Percentiles rank a stretch among this genome's conserved stretches.
Conservation (phyloP, 2,888 invertebrate genomes). For the Slavum lentiscoides region DNA sequence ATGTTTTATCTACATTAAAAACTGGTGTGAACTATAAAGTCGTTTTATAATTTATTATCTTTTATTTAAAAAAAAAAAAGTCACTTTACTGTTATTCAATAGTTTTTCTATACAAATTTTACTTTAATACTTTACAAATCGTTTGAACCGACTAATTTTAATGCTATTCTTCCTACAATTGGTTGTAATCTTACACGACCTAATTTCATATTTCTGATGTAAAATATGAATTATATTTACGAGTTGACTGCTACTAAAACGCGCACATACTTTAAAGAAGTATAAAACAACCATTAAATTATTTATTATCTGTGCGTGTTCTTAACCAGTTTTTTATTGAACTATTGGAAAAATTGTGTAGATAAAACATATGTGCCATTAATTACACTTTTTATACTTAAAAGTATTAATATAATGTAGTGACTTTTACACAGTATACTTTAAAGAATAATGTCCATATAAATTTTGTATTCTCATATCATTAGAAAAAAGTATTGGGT, state of each 20-base stretch:
- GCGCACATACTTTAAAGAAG: too few species aligned
- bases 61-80: neutral
- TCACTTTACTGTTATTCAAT: too few species aligned
- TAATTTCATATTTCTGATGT: too few species aligned
- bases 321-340: neutral
- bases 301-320: too few species aligned
- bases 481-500: neutral
- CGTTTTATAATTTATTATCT: neutral
- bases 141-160: too few species aligned
- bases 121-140: too few species aligned
- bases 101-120: too few species aligned
- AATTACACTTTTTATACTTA: neutral
- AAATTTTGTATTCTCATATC: slow-evolving; percentile 24
- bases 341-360: neutral
- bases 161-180: too few species aligned
- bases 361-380: neutral
- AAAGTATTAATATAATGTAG: neutral
- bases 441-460: neutral
- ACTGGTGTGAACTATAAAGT: neutral
- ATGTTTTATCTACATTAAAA: neutral
- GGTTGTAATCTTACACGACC: too few species aligned
- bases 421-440: neutral
- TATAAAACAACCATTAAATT: too few species aligned
- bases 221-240: too few species aligned
- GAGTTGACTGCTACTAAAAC: too few species aligned